These are phyloP conservation scores for Epistrophe eligans DNA, from an alignment of 2,888 invertebrate species.

Conservation along the genomic window DNA sequence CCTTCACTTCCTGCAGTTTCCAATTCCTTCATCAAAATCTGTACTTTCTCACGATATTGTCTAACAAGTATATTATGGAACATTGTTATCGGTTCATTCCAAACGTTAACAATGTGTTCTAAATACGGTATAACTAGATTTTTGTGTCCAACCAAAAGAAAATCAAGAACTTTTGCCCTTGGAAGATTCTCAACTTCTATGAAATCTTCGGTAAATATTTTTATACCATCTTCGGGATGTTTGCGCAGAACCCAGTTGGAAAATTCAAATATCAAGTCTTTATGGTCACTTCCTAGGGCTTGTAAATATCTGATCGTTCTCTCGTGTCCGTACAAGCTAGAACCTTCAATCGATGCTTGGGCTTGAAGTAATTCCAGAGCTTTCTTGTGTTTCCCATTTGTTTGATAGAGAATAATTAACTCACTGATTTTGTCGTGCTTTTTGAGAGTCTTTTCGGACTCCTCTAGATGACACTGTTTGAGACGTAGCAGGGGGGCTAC, in stretches of 20 bases:
- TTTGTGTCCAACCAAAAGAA: conserved; percentile 92
- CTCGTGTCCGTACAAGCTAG: conserved; percentile 91
- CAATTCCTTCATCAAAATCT: conserved; percentile 82
- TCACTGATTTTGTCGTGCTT: conserved; percentile 96
- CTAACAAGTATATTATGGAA: conserved; percentile 96
- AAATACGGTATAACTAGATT: conserved; percentile 94
- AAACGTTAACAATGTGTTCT: conserved; percentile 95
- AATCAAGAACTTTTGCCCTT: conserved; percentile 94
- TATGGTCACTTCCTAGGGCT: conserved; percentile 91
- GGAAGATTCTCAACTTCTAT: conserved; percentile 95
- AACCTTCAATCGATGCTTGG: conserved; percentile 87
- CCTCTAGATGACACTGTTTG: conserved; percentile 96
- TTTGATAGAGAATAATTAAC: conserved; percentile 97
- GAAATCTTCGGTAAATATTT: conserved; percentile 94
- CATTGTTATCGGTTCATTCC: conserved; percentile 93
- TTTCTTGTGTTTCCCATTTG: conserved; percentile 95
- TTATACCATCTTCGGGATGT: conserved; percentile 94
- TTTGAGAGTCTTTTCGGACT: conserved; percentile 94
- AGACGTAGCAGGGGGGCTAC: conserved; percentile 95
- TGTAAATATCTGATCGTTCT: conserved; percentile 96
- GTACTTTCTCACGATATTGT: conserved; percentile 92
- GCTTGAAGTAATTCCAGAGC: conserved; percentile 94
- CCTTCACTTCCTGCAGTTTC: conserved; percentile 71
- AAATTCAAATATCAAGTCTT: conserved; percentile 96
- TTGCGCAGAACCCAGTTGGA: conserved; percentile 95